These are phyloP conservation scores for Calidris pygmaea DNA, from an alignment of 2,113 vertebrate genomes.

Conservation along the genomic window DNA sequence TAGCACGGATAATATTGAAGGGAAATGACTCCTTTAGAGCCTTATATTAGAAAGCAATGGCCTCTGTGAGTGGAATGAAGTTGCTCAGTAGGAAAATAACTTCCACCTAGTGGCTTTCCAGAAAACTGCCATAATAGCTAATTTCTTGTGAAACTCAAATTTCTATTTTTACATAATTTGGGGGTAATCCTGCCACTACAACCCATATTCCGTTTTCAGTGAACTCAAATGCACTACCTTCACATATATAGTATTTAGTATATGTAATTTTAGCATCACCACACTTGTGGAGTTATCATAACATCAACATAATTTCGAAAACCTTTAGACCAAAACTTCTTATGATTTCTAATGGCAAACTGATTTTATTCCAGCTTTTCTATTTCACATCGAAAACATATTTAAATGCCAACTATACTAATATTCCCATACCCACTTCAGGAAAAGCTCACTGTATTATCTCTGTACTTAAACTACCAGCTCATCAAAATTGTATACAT, in stretches of 20 bases:
- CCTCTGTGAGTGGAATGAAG: not conserved
- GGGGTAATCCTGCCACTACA: not conserved
- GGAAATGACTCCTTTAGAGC: not conserved
- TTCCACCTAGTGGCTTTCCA: conserved; percentile 64
- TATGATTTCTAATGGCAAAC: not conserved
- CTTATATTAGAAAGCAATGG: not conserved
- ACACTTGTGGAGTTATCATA: not conserved
- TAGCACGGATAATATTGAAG: not conserved
- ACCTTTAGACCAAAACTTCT: conserved; percentile 10
- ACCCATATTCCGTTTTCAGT: not conserved
- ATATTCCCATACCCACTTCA: conserved; percentile 31
- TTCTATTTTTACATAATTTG: not conserved
- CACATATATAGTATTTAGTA: not conserved
- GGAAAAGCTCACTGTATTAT: conserved; percentile 29
- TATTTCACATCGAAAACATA: conserved; percentile 22
- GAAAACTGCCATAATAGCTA: conserved; percentile 31
- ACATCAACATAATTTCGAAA: not conserved
- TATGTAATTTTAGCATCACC: not conserved
- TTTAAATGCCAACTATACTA: conserved; percentile 20
- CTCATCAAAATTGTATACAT: conserved; percentile 49
- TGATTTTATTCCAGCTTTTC: conserved; percentile 10
- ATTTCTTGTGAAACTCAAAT: not conserved
- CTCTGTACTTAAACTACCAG: conserved; percentile 36
- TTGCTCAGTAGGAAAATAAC: conserved; percentile 49
- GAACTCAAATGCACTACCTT: not conserved